A percentile compares a stretch with the other conserved stretches of the same genome.
Evolutionary conservation across 2,113 vertebrate genomes (phyloP).

Genomic region (Antigone vipio): DNA sequence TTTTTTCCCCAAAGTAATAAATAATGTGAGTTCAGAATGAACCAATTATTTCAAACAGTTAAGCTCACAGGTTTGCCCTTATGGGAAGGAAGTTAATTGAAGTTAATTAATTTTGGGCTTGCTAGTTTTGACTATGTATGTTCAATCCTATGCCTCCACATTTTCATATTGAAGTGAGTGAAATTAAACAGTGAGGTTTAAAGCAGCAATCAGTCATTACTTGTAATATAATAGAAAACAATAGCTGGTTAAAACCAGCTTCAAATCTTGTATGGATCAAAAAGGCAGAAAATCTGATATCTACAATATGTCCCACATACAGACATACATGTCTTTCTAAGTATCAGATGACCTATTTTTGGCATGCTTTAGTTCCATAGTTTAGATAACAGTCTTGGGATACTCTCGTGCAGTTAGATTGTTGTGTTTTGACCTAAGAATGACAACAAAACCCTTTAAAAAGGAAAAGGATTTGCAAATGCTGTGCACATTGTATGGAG

Average conservation of each 20-base stretch:
- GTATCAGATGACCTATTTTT: slow-evolving; percentile 25
- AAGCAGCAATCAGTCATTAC: neutral
- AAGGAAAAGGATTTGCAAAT: neutral
- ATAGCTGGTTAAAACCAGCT: neutral
- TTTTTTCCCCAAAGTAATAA: neutral
- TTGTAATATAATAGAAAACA: neutral
- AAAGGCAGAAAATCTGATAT: neutral
- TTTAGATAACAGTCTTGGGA: neutral
- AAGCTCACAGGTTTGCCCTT: neutral
- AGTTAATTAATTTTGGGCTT: neutral
- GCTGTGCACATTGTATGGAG: neutral
- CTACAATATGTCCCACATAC: neutral
- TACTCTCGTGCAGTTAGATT: neutral
- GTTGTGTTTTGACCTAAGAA: neutral
- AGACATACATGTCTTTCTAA: neutral
- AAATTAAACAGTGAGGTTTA: neutral
- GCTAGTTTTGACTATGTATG: neutral
- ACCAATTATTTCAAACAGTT: neutral
- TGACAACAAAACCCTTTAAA: neutral
- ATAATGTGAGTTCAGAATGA: neutral
- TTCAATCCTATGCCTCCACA: neutral
- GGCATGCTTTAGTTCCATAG: neutral
- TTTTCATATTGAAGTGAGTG: neutral
- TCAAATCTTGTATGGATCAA: slow-evolving; percentile 23
- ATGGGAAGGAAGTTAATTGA: neutral